Evolutionary conservation across 2,888 invertebrate species (phyloP).

Genomic region (Galerucella nymphaeae): DNA sequence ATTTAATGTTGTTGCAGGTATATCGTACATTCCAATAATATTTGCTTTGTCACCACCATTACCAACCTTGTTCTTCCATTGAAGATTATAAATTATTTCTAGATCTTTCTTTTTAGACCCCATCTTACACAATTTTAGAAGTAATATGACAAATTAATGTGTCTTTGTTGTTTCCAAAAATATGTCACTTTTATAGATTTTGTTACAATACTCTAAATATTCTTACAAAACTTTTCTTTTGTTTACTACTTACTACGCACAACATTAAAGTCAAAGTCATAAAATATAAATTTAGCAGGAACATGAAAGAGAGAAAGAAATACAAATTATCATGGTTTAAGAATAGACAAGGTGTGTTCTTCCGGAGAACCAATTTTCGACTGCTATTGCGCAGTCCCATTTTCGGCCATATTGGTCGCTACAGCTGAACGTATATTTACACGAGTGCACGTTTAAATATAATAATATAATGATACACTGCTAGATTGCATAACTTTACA

Average conservation of each 20-base stretch:
- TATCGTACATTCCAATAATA: constrained; percentile 64
- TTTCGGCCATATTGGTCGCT: too few species aligned
- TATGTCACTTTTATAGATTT: constrained; percentile 5
- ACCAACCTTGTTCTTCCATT: constrained; percentile 62
- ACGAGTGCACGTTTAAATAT: too few species aligned
- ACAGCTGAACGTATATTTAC: too few species aligned
- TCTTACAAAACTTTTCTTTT: constrained; percentile 4
- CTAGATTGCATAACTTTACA: too few species aligned
- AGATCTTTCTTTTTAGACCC: constrained; percentile 53
- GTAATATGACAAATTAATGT: constrained; percentile 12
- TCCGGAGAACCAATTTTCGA: too few species aligned
- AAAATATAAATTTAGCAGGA: too few species aligned
- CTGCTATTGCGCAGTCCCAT: too few species aligned
- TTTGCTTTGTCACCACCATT: constrained; percentile 60
- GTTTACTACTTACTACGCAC: constrained; percentile 28
- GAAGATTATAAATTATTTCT: constrained; percentile 64
- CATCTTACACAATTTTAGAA: constrained; percentile 44
- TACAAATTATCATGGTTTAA: too few species aligned
- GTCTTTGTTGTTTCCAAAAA: constrained; percentile 5
- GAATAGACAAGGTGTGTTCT: too few species aligned
- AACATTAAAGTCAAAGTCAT: constrained; percentile 4
- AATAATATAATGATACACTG: too few species aligned
- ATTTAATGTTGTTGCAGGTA: constrained; percentile 62
- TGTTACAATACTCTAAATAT: constrained; percentile 5
- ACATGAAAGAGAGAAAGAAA: too few species aligned